Percentiles rank a stretch among this genome's conserved stretches.
These are phyloP conservation scores for Turritopsis dohrnii DNA, from an alignment of 30 jellyfish, hydroid and myxozoan genomes.

Conservation along the genomic window DNA sequence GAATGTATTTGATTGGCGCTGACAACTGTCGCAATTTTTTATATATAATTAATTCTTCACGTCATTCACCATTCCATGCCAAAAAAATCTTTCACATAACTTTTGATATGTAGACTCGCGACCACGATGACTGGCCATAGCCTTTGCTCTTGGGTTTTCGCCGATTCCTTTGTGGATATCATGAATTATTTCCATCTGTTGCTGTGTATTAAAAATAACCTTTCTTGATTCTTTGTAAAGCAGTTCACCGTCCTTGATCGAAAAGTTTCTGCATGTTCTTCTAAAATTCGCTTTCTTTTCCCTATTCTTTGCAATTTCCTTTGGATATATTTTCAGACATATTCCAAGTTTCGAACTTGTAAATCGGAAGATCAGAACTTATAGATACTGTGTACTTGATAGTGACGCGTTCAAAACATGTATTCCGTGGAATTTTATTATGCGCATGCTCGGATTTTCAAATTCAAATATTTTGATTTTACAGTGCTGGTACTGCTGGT, in stretches of 20 bases:
- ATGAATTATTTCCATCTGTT: not conserved
- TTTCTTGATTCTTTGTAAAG: too few species aligned
- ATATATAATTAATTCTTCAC: constrained; percentile 4
- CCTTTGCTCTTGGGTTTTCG: constrained; percentile 10
- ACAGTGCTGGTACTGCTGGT: too few species aligned
- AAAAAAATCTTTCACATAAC: constrained; percentile 5
- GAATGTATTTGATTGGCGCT: too few species aligned
- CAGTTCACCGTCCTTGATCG: not conserved
- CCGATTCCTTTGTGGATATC: constrained; percentile 17
- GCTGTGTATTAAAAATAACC: too few species aligned
- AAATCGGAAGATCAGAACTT: too few species aligned
- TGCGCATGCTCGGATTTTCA: too few species aligned
- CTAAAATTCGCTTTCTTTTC: constrained; percentile 16
- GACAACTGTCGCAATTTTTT: not conserved
- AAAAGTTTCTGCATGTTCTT: constrained; percentile 22
- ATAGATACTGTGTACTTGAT: too few species aligned
- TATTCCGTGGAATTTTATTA: too few species aligned
- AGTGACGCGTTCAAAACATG: too few species aligned
- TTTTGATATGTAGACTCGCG: constrained; percentile 22
- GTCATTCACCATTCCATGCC: constrained; percentile 4
- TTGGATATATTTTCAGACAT: constrained; percentile 11
- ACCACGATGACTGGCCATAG: constrained; percentile 16
- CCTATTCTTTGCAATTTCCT: not conserved
- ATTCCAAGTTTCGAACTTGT: too few species aligned
- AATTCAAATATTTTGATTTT: too few species aligned